phyloP scores from a whole-genome alignment of 2,888 invertebrate species.

The Xestia xanthographa region DNA sequence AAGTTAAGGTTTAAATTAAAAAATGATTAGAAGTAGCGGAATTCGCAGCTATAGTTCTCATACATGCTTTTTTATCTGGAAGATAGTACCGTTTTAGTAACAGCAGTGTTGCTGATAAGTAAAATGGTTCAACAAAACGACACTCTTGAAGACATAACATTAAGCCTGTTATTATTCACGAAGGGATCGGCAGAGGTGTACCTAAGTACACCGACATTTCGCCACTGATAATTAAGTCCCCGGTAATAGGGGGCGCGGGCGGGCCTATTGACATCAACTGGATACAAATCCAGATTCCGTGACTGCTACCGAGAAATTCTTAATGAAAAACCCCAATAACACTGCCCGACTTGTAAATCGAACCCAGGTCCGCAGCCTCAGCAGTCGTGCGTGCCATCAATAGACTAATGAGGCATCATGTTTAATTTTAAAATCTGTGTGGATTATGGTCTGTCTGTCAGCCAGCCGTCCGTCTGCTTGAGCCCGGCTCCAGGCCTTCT shows the following conservation, averaged over 20 bases:
- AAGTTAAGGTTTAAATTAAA: neutral
- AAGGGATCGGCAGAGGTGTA: no score
- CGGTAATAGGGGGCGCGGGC: neutral
- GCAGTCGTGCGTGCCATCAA: neutral
- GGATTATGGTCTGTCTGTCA: no score
- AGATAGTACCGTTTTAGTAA: constrained; percentile 32
- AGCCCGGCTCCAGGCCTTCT: no score
- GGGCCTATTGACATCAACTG: neutral
- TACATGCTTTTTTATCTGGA: constrained; percentile 34
- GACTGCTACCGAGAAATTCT: neutral
- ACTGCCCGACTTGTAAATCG: neutral
- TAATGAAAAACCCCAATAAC: neutral
- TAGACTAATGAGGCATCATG: neutral
- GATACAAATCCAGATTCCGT: neutral
- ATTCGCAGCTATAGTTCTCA: constrained; percentile 3
- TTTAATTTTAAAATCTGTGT: neutral
- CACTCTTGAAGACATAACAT: neutral
- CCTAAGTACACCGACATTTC: no score
- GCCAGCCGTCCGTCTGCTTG: no score
- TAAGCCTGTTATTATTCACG: no score
- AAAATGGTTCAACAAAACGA: constrained; percentile 5
- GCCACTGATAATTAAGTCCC: neutral
- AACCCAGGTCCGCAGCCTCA: neutral
- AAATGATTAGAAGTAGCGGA: constrained; percentile 7
- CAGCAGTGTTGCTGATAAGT: constrained; percentile 19